phyloP scores from a whole-genome alignment of 1,140 invertebrate species.

The Leptinotarsa undecemlineata region DNA sequence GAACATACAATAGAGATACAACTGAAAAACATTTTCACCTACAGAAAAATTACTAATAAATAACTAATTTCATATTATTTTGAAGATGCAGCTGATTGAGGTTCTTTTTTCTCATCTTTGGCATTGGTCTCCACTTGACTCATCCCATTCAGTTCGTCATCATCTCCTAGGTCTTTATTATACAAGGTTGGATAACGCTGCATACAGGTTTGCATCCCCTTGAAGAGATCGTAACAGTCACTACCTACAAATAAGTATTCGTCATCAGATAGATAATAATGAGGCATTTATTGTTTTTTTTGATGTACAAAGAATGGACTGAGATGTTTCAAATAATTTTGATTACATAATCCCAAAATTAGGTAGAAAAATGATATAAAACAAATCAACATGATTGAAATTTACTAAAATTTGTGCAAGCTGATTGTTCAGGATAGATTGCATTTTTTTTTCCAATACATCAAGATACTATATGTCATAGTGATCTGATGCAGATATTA shows the following conservation, averaged over 20 bases:
- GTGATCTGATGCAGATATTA: too few species aligned
- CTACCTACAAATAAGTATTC: constrained; percentile 56
- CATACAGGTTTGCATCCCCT: constrained; percentile 93
- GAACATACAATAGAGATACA: not conserved
- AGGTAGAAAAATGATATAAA: too few species aligned
- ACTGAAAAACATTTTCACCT: not conserved
- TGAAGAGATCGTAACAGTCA: constrained; percentile 89
- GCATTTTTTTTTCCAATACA: too few species aligned
- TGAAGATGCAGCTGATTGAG: constrained; percentile 1
- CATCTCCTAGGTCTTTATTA: constrained; percentile 63
- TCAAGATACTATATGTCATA: too few species aligned
- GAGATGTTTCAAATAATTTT: too few species aligned
- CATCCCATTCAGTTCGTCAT: constrained; percentile 58
- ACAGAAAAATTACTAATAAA: not conserved
- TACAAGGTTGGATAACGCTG: constrained; percentile 85
- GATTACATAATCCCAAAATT: too few species aligned
- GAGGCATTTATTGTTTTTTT: too few species aligned
- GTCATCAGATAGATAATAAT: too few species aligned
- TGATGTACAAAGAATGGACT: too few species aligned
- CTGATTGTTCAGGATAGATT: too few species aligned
- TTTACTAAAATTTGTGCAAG: too few species aligned
- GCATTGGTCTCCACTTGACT: constrained; percentile 21
- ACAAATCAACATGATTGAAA: too few species aligned
- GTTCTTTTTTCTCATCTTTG: constrained; percentile 5
- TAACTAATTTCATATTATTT: constrained; percentile 7